A percentile compares a stretch with the other conserved stretches of the same genome.
Evolutionary conservation across 2,888 invertebrate species (phyloP).

Genomic region (Synanthedon myopaeformis): DNA sequence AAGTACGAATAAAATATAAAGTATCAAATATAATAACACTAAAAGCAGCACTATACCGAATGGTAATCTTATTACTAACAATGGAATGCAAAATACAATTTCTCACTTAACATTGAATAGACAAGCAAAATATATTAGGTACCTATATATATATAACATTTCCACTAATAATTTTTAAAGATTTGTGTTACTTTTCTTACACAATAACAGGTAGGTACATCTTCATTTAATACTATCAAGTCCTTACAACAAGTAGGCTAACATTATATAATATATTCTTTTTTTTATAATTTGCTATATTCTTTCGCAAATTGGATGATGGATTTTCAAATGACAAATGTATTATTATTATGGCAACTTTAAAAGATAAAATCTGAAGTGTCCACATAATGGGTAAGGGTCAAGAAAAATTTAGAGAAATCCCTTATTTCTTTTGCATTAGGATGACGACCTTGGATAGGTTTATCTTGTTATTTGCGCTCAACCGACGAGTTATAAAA

Average conservation of each 20-base stretch:
- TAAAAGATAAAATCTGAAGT: no score
- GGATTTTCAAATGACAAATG: no score
- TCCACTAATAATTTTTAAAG: background rate
- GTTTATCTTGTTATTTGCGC: no score
- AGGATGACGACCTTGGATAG: no score
- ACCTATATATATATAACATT: background rate
- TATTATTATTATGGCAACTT: no score
- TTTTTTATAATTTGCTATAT: background rate
- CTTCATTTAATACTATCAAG: background rate
- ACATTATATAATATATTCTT: background rate
- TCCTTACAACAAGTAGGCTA: background rate
- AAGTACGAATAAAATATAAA: background rate
- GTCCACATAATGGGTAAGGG: no score
- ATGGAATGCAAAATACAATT: background rate
- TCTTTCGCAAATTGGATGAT: no score
- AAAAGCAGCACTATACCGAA: background rate
- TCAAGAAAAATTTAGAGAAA: no score
- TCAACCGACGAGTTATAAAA: no score
- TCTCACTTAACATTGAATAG: background rate
- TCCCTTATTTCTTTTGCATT: no score
- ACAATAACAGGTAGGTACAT: background rate
- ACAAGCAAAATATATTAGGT: background rate
- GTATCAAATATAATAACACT: background rate
- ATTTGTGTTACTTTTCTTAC: background rate
- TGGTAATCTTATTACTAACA: background rate